phyloP scores from a whole-genome alignment of 2,888 invertebrate species.

The Microctonus brassicae region DNA sequence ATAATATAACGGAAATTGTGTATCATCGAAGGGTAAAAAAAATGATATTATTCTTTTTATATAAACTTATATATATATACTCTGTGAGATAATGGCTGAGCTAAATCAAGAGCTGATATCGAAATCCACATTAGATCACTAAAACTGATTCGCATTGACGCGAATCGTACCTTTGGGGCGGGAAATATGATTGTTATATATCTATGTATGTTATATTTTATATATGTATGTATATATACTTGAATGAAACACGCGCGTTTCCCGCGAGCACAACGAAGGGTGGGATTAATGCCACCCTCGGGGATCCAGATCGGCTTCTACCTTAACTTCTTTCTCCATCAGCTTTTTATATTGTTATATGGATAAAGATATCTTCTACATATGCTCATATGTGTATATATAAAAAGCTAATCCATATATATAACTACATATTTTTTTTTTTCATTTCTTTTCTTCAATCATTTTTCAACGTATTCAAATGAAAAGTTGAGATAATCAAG shows the following conservation, averaged over 20 bases:
- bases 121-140: constrained; percentile 68
- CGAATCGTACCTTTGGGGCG: constrained; percentile 68
- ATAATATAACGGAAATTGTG: background rate
- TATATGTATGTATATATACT: constrained; percentile 53
- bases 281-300: constrained; percentile 69
- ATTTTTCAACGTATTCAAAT: background rate
- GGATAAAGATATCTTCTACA: background rate
- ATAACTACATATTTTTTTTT: background rate
- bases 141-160: constrained; percentile 69
- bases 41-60: background rate
- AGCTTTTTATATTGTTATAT: background rate
- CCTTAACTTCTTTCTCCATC: constrained; percentile 37
- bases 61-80: constrained; percentile 29
- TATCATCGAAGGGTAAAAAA: background rate
- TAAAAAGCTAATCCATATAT: background rate
- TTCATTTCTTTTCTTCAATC: background rate
- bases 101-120: constrained; percentile 66
- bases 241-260: constrained; percentile 52
- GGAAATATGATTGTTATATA: constrained; percentile 68
- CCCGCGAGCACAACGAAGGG: constrained; percentile 45
- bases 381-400: background rate
- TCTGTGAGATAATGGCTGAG: constrained; percentile 35
- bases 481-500: background rate
- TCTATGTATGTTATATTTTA: too few relatives aligned
- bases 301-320: constrained; percentile 57